A percentile compares a stretch with the other conserved stretches of the same genome.
Conservation (phyloP, 2,888 invertebrate genomes). For the Apantesis nais region DNA sequence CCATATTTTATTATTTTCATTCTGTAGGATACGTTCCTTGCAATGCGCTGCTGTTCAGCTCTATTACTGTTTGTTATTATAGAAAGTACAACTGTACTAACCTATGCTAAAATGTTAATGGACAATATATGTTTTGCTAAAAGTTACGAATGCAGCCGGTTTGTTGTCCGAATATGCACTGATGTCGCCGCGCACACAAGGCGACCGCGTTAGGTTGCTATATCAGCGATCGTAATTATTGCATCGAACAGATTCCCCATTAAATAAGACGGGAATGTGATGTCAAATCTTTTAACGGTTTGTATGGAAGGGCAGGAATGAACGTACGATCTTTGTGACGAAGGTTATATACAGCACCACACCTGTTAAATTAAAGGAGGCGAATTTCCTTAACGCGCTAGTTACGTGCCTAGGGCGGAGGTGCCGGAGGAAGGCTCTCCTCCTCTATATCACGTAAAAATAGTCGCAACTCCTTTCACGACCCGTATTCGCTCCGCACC, state of each 20-base stretch:
- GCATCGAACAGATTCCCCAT: too few relatives aligned
- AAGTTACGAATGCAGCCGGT: too few relatives aligned
- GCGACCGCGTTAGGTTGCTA: too few relatives aligned
- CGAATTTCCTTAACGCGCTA: slow-evolving; percentile 31
- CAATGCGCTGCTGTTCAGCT: too few relatives aligned
- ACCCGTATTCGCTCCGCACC: slow-evolving; percentile 64
- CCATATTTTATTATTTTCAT: background rate
- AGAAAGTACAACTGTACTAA: too few relatives aligned
- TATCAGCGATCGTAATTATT: too few relatives aligned
- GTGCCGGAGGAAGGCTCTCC: slow-evolving; percentile 24
- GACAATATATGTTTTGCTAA: too few relatives aligned
- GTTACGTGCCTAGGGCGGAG: slow-evolving; percentile 22
- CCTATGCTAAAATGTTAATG: too few relatives aligned
- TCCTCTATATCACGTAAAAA: slow-evolving; percentile 49
- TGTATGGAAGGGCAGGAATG: background rate
- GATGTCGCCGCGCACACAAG: too few relatives aligned
- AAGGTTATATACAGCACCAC: background rate
- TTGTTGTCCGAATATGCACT: too few relatives aligned
- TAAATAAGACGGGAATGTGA: background rate
- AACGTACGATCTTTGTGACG: background rate
- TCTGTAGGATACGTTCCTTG: too few relatives aligned
- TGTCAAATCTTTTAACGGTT: background rate
- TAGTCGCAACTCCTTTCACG: slow-evolving; percentile 51
- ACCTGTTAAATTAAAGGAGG: slow-evolving; percentile 18
- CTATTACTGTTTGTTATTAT: too few relatives aligned